These are phyloP conservation scores for Nezara viridula DNA, from an alignment of 2,888 invertebrate genomes.

Conservation along the genomic window DNA sequence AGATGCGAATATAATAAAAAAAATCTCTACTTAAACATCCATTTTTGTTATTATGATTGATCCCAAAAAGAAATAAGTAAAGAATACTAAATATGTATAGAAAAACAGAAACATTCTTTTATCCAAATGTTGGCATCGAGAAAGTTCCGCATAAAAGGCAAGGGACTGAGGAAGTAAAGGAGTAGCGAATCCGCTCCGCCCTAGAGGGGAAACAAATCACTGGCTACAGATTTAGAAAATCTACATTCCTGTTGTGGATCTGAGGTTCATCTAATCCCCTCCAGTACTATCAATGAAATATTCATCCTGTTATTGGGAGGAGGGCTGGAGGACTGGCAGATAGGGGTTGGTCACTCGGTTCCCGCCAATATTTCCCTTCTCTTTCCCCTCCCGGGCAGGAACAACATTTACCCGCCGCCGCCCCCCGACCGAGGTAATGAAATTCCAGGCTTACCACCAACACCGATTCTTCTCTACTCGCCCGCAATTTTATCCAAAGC, in stretches of 20 bases:
- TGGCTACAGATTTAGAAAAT: background rate
- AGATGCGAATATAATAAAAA: no score
- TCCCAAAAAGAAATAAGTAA: background rate
- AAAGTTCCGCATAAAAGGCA: background rate
- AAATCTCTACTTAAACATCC: no score
- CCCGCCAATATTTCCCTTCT: constrained; percentile 31
- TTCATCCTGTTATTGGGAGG: background rate
- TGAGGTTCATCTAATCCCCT: background rate
- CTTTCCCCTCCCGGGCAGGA: background rate
- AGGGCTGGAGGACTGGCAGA: background rate
- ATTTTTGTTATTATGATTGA: background rate
- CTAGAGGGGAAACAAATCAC: background rate
- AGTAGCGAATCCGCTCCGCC: background rate
- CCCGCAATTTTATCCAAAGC: background rate
- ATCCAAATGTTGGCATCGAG: background rate
- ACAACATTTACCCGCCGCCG: constrained; percentile 10
- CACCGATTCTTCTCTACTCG: background rate
- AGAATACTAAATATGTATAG: background rate
- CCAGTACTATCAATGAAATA: background rate
- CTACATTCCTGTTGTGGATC: background rate
- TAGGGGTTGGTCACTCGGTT: constrained; percentile 1
- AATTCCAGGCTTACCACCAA: constrained; percentile 16
- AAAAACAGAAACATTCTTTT: background rate
- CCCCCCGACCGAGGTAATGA: background rate
- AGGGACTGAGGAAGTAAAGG: background rate